phyloP scores from a whole-genome alignment of 2,888 invertebrate species.

The Ectemnius lituratus region DNA sequence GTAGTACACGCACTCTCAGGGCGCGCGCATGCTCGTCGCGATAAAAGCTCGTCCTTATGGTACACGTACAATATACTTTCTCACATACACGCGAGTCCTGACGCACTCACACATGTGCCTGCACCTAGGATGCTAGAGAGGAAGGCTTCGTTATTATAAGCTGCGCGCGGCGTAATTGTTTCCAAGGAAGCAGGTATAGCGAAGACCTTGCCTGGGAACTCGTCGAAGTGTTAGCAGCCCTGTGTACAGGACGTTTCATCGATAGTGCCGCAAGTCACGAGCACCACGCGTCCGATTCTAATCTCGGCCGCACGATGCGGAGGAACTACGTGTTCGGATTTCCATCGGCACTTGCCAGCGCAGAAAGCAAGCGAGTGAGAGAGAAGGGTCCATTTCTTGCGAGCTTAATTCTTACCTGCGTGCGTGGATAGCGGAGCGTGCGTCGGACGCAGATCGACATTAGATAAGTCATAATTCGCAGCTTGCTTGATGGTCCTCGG shows the following conservation, averaged over 20 bases:
- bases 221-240: conserved; percentile 64
- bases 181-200: conserved; percentile 71
- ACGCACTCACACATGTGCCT: conserved; percentile 41
- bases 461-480: conserved; percentile 39
- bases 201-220: conserved; percentile 73
- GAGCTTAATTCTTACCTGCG: conserved; percentile 21
- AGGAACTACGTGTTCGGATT: conserved; percentile 34
- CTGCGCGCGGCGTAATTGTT: conserved; percentile 71
- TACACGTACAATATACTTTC: conserved; percentile 22
- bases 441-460: conserved; percentile 37
- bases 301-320: conserved; percentile 29
- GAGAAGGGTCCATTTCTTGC: not conserved
- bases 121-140: conserved; percentile 60
- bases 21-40: conserved; percentile 40
- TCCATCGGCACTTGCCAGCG: conserved; percentile 13
- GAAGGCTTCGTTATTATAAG: conserved; percentile 71
- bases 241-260: conserved; percentile 65
- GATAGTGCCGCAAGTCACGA: conserved; percentile 68
- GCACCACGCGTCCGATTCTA: conserved; percentile 41
- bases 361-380: not conserved
- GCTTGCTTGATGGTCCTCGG: conserved; percentile 22
- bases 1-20: conserved; percentile 46
- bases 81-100: not conserved
- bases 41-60: conserved; percentile 36
- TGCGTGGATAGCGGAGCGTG: conserved; percentile 11